A percentile compares a stretch with the other conserved stretches of the same genome.
These are phyloP conservation scores for Falco rusticolus DNA, from an alignment of 2,797 vertebrate genomes.

Conservation along the genomic window DNA sequence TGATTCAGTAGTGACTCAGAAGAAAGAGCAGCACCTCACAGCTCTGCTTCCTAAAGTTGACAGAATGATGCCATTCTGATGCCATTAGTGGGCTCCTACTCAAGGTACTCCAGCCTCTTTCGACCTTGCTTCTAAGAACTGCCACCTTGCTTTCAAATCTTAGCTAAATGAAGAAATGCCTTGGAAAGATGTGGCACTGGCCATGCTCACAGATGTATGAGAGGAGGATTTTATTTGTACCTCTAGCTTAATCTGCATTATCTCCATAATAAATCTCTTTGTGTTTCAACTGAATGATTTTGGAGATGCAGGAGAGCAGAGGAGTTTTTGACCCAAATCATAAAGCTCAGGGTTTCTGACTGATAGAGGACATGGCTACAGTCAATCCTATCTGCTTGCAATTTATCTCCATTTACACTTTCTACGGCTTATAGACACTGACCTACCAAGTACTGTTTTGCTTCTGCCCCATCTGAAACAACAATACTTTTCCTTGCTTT, in stretches of 20 bases:
- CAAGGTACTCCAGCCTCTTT: not conserved
- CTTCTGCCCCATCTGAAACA: not conserved
- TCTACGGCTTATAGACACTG: not conserved
- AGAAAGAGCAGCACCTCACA: not conserved
- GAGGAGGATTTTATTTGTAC: conserved; percentile 16
- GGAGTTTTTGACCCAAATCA: conserved; percentile 23
- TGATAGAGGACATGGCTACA: not conserved
- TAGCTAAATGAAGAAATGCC: not conserved
- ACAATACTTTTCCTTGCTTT: not conserved
- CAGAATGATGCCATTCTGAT: not conserved
- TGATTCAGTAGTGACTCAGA: not conserved
- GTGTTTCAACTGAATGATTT: conserved; percentile 55
- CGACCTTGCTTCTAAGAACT: not conserved
- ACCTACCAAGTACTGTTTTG: not conserved
- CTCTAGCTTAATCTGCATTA: conserved; percentile 20
- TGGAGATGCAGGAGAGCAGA: not conserved
- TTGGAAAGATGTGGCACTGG: not conserved
- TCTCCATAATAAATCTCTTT: conserved; percentile 50
- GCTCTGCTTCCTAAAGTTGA: not conserved
- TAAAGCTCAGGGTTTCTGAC: not conserved
- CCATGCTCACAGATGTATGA: not conserved
- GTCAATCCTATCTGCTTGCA: not conserved
- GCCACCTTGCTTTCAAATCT: not conserved
- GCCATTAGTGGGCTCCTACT: not conserved
- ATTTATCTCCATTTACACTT: not conserved